phyloP scores from a whole-genome alignment of 2,113 vertebrate genomes.

The Myotis brandtii region DNA sequence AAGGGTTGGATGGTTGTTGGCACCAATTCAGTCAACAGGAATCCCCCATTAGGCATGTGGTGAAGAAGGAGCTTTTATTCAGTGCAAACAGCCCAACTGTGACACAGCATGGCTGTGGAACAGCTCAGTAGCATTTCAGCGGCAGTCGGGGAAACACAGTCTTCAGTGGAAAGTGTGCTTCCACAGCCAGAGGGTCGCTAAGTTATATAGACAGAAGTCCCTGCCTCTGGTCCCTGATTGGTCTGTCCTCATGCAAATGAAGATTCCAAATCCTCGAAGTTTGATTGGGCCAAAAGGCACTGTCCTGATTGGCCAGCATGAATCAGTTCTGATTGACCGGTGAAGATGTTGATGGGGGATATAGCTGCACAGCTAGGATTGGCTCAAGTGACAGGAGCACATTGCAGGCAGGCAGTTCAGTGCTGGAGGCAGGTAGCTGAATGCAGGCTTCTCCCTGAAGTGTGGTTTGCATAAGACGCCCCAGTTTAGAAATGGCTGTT shows the following conservation, averaged over 20 bases:
- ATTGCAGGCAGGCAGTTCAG: background rate
- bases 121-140: no score
- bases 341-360: background rate
- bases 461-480: background rate
- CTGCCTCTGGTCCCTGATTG: background rate
- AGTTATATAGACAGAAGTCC: background rate
- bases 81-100: no score
- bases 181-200: accelerated
- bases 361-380: background rate
- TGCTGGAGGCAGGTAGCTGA: background rate
- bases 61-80: no score
- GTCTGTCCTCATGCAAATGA: no score
- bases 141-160: background rate
- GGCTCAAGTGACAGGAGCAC: background rate
- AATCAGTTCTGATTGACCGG: background rate
- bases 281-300: background rate
- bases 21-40: no score
- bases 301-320: background rate
- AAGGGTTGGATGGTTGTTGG: no score
- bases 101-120: no score
- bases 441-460: background rate
- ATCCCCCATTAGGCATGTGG: no score
- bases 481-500: background rate
- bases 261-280: background rate
- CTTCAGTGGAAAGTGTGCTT: background rate